phyloP scores from a whole-genome alignment of 2,888 invertebrate species.

The Folsomia candida region DNA sequence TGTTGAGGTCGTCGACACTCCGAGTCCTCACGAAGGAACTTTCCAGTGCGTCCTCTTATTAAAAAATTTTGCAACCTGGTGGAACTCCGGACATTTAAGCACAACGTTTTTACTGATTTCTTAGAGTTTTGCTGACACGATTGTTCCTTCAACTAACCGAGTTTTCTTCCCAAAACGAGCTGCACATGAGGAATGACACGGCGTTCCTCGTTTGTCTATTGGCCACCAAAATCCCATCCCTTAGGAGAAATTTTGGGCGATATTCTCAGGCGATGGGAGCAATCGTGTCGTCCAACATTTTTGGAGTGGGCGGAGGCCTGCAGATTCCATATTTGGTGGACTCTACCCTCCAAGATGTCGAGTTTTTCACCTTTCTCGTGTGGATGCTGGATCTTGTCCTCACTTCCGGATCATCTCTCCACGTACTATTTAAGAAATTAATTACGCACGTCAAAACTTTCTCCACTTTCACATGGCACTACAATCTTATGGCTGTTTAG shows the following conservation, averaged over 20 bases:
- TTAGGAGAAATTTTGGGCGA: conserved; percentile 25
- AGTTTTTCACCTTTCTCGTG: conserved; percentile 40
- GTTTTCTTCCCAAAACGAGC: conserved; percentile 11
- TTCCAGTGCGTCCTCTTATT: conserved; percentile 38
- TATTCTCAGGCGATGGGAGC: conserved; percentile 5
- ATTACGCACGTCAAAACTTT: not conserved
- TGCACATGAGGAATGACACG: conserved; percentile 31
- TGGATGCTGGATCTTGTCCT: conserved; percentile 38
- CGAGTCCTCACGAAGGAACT: conserved; percentile 19
- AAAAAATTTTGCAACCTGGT: no score
- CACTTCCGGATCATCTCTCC: conserved; percentile 19
- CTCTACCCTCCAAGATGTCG: conserved; percentile 38
- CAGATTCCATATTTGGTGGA: conserved; percentile 29
- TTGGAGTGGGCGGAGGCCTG: conserved; percentile 11
- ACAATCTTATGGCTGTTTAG: conserved; percentile 19
- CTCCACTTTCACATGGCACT: not conserved
- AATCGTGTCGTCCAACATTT: not conserved
- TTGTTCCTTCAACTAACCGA: conserved; percentile 17
- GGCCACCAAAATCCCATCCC: conserved; percentile 23
- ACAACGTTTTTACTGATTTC: not conserved
- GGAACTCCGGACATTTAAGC: not conserved
- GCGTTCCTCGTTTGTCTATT: conserved; percentile 37
- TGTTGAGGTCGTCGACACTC: conserved; percentile 6
- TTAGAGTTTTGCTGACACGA: conserved; percentile 27
- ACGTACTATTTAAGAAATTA: conserved; percentile 20